Conservation (phyloP, 2,113 vertebrate species). For the Rousettus leschenaultii region DNA sequence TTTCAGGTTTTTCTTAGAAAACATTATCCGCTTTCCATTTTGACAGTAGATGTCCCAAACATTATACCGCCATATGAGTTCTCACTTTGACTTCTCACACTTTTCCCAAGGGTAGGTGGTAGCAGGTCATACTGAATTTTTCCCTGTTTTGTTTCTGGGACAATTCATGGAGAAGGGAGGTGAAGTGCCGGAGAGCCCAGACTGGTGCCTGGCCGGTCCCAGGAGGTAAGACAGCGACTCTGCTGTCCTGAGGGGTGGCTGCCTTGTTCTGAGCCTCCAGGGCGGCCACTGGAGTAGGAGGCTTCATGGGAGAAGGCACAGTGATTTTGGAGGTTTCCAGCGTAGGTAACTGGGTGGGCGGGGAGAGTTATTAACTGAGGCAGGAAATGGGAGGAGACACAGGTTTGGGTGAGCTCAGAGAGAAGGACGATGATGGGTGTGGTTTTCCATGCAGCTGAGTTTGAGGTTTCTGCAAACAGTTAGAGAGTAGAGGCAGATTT, state of each 20-base stretch:
- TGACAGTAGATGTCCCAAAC: neutral
- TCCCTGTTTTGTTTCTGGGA: neutral
- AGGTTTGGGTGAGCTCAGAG: neutral
- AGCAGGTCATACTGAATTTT: neutral
- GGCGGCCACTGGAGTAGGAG: neutral
- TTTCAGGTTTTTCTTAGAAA: neutral
- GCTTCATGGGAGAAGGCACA: neutral
- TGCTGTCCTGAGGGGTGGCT: neutral
- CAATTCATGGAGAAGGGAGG: neutral
- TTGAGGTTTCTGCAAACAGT: neutral
- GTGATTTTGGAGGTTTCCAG: neutral
- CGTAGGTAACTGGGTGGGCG: neutral
- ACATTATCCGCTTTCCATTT: neutral
- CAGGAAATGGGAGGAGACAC: neutral
- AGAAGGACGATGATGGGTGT: neutral
- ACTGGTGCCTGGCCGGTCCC: neutral
- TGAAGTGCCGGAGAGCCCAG: neutral
- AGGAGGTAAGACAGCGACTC: neutral
- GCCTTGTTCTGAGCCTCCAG: fast-evolving
- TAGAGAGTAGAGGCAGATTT: neutral
- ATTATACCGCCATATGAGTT: neutral
- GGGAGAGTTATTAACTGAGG: neutral
- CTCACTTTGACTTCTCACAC: neutral
- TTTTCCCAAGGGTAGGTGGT: neutral
- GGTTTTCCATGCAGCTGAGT: neutral